Conservation (phyloP, 2,888 invertebrate species). For the Tryphoninae sp. region DNA sequence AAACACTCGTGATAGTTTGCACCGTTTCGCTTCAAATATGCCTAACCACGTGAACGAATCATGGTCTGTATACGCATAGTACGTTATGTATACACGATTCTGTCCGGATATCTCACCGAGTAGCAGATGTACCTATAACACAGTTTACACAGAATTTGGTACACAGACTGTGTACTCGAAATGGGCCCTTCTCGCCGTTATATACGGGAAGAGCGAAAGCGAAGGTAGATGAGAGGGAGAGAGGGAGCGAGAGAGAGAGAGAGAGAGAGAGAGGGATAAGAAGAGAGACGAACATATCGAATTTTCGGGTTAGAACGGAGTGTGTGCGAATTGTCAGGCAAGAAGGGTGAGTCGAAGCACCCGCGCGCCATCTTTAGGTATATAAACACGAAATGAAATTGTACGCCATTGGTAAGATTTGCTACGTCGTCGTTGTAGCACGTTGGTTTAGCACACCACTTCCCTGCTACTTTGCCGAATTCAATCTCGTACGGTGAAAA, state of each 20-base stretch:
- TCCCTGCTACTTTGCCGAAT: constrained; percentile 31
- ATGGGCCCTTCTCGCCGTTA: not conserved
- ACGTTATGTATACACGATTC: not conserved
- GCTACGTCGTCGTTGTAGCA: constrained; percentile 2
- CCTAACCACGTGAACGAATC: constrained; percentile 1
- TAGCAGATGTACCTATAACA: not conserved
- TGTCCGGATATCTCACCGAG: not conserved
- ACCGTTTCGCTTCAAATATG: not conserved
- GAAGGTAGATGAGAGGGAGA: not conserved
- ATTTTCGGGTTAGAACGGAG: constrained; percentile 8
- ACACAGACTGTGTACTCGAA: not conserved
- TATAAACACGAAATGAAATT: constrained; percentile 46
- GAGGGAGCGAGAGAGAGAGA: not conserved
- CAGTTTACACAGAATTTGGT: not conserved
- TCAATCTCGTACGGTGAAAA: constrained; percentile 43
- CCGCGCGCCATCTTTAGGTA: constrained; percentile 2
- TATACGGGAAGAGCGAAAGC: not conserved
- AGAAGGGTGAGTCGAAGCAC: not conserved
- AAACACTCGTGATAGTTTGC: too few species aligned
- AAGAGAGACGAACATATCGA: not conserved
- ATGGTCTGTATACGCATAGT: not conserved
- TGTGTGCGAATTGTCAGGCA: constrained; percentile 9
- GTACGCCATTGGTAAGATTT: constrained; percentile 22
- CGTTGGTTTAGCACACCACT: constrained; percentile 7
- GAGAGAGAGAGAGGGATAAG: not conserved